phyloP scores from a whole-genome alignment of 2,113 vertebrate genomes.

The Myocastor coypus region DNA sequence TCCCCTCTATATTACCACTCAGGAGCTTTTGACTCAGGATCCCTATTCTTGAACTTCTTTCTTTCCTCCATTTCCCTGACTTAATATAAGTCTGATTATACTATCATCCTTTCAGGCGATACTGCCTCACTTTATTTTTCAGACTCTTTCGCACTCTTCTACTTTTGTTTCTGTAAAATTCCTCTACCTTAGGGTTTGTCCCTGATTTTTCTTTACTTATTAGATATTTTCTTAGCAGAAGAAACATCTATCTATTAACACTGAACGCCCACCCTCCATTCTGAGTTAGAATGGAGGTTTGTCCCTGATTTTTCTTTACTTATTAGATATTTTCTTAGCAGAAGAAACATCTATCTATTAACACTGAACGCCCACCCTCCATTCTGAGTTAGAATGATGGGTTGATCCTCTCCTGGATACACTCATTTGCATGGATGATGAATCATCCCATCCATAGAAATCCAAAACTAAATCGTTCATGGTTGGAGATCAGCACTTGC shows the following conservation, averaged over 20 bases:
- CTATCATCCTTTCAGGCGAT: not conserved
- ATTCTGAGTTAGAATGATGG: not conserved
- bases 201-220: not conserved
- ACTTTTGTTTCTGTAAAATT: not conserved
- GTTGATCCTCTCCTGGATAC: not conserved
- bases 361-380: not conserved
- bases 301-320: not conserved
- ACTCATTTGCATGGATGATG: not conserved
- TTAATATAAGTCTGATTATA: not conserved
- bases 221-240: not conserved
- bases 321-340: not conserved
- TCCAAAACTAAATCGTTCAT: not conserved
- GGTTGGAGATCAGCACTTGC: not conserved
- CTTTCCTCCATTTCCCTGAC: not conserved
- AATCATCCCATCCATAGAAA: not conserved
- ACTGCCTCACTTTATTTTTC: not conserved
- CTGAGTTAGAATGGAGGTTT: not conserved
- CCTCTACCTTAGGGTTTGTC: not conserved
- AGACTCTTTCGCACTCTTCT: not conserved
- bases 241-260: not conserved
- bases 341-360: not conserved
- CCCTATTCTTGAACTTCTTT: not conserved
- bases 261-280: not conserved
- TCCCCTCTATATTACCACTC: not conserved
- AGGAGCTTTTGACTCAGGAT: not conserved